A percentile compares a stretch with the other conserved stretches of the same genome.
phyloP scores from a whole-genome alignment of 2,113 vertebrate genomes.

The Toxotes jaculatrix region DNA sequence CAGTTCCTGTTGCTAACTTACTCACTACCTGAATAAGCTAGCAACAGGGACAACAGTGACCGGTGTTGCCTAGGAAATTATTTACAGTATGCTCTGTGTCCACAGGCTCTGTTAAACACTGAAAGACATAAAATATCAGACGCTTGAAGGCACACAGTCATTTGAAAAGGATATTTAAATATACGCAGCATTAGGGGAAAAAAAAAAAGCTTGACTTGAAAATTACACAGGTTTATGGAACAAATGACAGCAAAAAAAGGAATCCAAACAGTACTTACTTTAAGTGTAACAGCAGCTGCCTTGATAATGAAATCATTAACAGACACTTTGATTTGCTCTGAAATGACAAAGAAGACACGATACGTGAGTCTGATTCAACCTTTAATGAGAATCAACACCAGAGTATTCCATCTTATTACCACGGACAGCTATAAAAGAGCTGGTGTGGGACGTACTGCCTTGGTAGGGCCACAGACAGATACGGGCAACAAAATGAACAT shows the following conservation, averaged over 20 bases:
- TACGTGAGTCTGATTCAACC: constrained; percentile 13
- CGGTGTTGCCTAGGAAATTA: not conserved
- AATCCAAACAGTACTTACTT: constrained; percentile 85
- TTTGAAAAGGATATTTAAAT: not conserved
- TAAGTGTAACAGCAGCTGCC: constrained; percentile 92
- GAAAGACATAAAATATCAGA: not conserved
- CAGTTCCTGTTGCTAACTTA: not conserved
- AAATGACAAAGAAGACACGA: constrained; percentile 62
- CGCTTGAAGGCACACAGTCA: not conserved
- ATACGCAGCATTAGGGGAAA: not conserved
- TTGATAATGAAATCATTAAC: constrained; percentile 99
- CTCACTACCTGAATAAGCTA: not conserved
- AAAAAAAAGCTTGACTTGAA: not conserved
- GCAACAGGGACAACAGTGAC: not conserved
- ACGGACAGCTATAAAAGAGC: not conserved
- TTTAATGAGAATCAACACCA: not conserved
- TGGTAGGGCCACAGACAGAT: not conserved
- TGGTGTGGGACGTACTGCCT: not conserved
- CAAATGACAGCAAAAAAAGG: not conserved
- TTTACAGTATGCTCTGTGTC: not conserved
- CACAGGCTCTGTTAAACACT: not conserved
- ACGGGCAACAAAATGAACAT: not conserved
- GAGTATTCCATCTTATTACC: not conserved
- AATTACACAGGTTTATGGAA: not conserved
- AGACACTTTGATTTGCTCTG: constrained; percentile 96